Base-by-base conservation (phyloP, 2,113 vertebrate genomes). In the Sigmodon hispidus region DNA sequence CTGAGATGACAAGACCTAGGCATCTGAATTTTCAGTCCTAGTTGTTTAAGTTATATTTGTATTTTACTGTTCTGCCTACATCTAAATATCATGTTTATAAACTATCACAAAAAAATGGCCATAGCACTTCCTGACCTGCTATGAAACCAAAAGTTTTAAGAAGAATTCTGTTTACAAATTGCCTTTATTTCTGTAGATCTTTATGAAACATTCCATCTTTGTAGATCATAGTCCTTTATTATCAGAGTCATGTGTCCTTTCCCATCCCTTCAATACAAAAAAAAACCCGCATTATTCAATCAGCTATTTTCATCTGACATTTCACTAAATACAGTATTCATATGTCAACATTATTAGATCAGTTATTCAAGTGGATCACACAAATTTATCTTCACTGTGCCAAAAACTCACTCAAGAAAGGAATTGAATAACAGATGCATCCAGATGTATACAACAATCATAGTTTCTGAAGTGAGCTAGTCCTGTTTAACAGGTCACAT, bases 201-300 rank as follows among this genome's bases (percentile, higher is more conserved):
- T 97, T 89, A 97, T 69, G 40, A 96, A 97, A 95, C 90, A 93
- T 90, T 96, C 91, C 72, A 91, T 95, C 87, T 94, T 96, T 91
- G 92, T 31, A 95, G 90, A 87, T 97, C 96, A 95, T 79, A 94
- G 94, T 96, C 93, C 90, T 97, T 97, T 96, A 96, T 96, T 96
- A 93, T 97, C 96, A 93, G 84, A 95, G 94, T 94, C 45, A 57
- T 87, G 79, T 96, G 75, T 96, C 94, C 90, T 83, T 96, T 94
- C 83, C 87, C 95, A 96, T 94, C 86, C 80, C 70, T 97, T 96
- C 96, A 97, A 96, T 96, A 97, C 95, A 97, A 93, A 97, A 67
- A 77, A 92, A 90, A 79, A 36, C n/a, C 45, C 29, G 1, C 48
- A 73, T 90, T 86, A 95, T 94, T 96, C 90, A 69, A 26, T 52